A percentile compares a stretch with the other conserved stretches of the same genome.
Evolutionary conservation across 2,797 vertebrate genomes (phyloP).

Genomic region (Tapera naevia): DNA sequence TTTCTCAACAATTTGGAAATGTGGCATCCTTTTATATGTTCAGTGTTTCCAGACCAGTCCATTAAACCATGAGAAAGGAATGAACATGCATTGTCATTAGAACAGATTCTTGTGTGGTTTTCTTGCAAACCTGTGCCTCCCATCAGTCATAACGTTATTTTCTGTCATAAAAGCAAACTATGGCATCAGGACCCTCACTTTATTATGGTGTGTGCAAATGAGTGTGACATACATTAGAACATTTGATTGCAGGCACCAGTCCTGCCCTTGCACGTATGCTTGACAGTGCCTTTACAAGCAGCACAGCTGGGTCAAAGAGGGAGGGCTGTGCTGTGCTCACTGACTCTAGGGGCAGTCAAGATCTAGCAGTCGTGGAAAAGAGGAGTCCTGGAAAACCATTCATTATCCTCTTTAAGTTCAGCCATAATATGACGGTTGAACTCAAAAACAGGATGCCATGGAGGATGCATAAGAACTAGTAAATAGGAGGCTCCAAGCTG

Average conservation of each 20-base stretch:
- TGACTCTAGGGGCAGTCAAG: too few relatives aligned
- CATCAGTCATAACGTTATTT: background rate
- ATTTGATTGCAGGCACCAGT: background rate
- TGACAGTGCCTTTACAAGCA: too few relatives aligned
- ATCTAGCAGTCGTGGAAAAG: too few relatives aligned
- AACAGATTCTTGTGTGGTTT: background rate
- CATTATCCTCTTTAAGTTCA: too few relatives aligned
- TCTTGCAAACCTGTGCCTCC: background rate
- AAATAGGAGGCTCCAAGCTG: background rate
- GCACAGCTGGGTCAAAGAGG: too few relatives aligned
- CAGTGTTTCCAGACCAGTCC: background rate
- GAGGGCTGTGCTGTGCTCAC: too few relatives aligned
- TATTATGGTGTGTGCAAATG: background rate
- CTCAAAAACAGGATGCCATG: too few relatives aligned
- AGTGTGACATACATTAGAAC: background rate
- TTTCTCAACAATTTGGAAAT: constrained; percentile 16
- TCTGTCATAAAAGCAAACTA: background rate
- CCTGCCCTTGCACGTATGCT: background rate
- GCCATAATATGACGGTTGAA: too few relatives aligned
- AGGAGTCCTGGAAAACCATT: too few relatives aligned
- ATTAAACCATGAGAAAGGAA: background rate
- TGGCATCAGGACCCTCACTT: background rate
- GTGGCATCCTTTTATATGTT: background rate
- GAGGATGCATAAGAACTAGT: too few relatives aligned
- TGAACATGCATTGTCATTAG: background rate